Conservation (phyloP, 1,140 invertebrate species). For the Lerema accius region DNA sequence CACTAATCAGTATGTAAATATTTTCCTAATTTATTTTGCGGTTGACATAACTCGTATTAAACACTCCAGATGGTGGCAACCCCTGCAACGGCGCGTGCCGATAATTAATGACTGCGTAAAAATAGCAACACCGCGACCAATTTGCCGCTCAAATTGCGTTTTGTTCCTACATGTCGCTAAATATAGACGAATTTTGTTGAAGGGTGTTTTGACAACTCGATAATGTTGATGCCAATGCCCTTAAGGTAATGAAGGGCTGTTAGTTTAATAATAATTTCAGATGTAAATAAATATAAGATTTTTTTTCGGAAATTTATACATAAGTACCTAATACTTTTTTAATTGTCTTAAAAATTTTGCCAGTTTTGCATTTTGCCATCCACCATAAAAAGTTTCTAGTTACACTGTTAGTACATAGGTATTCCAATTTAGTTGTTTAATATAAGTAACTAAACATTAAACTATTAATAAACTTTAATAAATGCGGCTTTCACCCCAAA, state of each 20-base stretch:
- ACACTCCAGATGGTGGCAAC: conserved; percentile 29
- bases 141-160: conserved; percentile 28
- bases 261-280: too few relatives aligned
- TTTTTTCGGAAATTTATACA: too few relatives aligned
- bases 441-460: too few relatives aligned
- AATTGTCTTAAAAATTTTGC: too few relatives aligned
- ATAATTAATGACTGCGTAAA: conserved; percentile 29
- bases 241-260: neutral
- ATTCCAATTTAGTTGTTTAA: too few relatives aligned
- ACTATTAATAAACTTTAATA: conserved; percentile 3
- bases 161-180: conserved; percentile 19
- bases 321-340: too few relatives aligned
- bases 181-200: neutral
- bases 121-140: conserved; percentile 34
- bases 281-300: too few relatives aligned
- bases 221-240: neutral
- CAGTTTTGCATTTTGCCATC: too few relatives aligned
- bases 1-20: neutral
- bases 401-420: too few relatives aligned
- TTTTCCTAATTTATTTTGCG: conserved; percentile 19
- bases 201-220: conserved; percentile 21
- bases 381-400: too few relatives aligned
- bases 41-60: conserved; percentile 18
- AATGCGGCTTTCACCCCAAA: conserved; percentile 10
- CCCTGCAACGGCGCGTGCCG: conserved; percentile 27